A percentile compares a stretch with the other conserved stretches of the same genome.
These are phyloP conservation scores for Penaeus vannamei DNA, from an alignment of 1,140 invertebrate genomes.

Conservation along the genomic window DNA sequence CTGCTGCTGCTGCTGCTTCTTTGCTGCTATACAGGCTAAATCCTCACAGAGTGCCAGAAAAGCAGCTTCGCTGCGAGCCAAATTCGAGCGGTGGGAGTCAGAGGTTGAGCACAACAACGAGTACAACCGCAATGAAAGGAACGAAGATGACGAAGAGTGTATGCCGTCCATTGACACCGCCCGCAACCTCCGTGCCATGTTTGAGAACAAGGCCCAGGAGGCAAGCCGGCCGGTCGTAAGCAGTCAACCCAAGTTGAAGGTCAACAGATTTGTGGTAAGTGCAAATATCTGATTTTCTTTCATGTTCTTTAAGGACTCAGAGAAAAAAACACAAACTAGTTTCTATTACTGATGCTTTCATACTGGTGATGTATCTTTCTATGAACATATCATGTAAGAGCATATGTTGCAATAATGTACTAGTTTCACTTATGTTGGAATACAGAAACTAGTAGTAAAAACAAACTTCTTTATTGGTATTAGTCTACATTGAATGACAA, in stretches of 20 bases:
- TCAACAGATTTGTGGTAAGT: slow-evolving; percentile 90
- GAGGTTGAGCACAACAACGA: slow-evolving; percentile 73
- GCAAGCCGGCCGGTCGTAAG: slow-evolving; percentile 73
- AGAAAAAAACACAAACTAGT: too few species aligned
- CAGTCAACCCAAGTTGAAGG: slow-evolving; percentile 79
- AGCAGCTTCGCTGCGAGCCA: slow-evolving; percentile 88
- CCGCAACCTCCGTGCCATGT: slow-evolving; percentile 85
- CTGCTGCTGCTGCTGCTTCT: slow-evolving; percentile 33
- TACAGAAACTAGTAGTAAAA: too few species aligned
- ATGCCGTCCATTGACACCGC: slow-evolving; percentile 80
- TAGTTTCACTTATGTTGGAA: too few species aligned
- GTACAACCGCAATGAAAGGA: slow-evolving; percentile 65
- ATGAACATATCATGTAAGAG: too few species aligned
- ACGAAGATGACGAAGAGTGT: slow-evolving; percentile 69
- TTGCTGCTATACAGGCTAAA: slow-evolving; percentile 59
- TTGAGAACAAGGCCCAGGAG: slow-evolving; percentile 82
- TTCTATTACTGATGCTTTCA: too few species aligned
- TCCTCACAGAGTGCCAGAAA: slow-evolving; percentile 80
- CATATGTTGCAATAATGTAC: too few species aligned
- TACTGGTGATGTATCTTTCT: too few species aligned
- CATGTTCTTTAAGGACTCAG: too few species aligned
- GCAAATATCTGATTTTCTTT: slow-evolving; percentile 44
- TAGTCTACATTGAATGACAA: too few species aligned
- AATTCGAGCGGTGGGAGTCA: slow-evolving; percentile 92
- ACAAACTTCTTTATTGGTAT: too few species aligned